These are phyloP conservation scores for Artibeus lituratus DNA, from an alignment of 2,797 vertebrate species.

Conservation along the genomic window DNA sequence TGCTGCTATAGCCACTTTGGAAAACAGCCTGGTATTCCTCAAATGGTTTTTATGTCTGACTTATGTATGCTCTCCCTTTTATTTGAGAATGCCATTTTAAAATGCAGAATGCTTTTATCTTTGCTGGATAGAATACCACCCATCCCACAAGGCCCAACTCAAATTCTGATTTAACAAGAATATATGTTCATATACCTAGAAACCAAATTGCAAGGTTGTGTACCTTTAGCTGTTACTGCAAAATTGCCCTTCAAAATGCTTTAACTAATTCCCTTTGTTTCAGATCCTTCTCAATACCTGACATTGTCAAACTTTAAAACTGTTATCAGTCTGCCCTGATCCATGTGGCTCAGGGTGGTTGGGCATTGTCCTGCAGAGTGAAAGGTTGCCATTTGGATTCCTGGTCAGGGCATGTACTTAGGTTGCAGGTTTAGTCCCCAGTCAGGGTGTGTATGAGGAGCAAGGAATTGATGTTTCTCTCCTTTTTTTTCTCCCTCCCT, in stretches of 20 bases:
- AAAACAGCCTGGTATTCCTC: not conserved
- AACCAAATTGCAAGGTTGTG: not conserved
- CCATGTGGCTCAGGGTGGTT: not conserved
- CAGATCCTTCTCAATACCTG: not conserved
- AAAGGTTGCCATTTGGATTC: too few species aligned
- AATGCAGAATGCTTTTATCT: not conserved
- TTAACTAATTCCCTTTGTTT: slow-evolving; percentile 27
- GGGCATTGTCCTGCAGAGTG: too few species aligned
- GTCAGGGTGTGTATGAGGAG: too few species aligned
- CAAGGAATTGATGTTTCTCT: not conserved
- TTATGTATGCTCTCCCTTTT: not conserved
- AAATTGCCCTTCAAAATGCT: not conserved
- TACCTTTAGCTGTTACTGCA: not conserved
- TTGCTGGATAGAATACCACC: not conserved
- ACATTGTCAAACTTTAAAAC: slow-evolving; percentile 21
- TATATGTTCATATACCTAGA: not conserved
- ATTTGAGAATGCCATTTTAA: not conserved
- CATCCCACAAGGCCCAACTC: not conserved
- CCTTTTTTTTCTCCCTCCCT: not conserved
- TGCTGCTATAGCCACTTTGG: not conserved
- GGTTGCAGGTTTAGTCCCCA: not conserved
- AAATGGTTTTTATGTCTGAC: not conserved
- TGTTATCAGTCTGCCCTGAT: not conserved
- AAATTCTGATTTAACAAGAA: not conserved
- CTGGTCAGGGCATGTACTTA: too few species aligned